Percentiles rank a stretch among this genome's conserved stretches.
These are phyloP conservation scores for Choreutis nemorana DNA, from an alignment of 2,888 invertebrate genomes.

Conservation along the genomic window DNA sequence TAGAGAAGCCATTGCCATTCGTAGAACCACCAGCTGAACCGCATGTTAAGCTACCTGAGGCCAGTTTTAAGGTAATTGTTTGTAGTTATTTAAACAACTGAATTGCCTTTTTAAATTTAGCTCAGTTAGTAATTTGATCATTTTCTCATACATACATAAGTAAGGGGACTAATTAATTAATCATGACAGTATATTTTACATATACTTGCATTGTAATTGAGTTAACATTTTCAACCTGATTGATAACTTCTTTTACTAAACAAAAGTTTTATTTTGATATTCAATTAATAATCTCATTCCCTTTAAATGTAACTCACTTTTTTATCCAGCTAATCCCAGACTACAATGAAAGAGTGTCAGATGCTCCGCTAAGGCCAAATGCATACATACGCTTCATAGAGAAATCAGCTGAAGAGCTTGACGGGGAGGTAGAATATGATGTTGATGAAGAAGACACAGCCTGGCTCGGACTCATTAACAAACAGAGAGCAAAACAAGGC, in stretches of 20 bases:
- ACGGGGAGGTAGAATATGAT: conserved; percentile 95
- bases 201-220: no score
- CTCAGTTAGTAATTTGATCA: no score
- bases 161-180: no score
- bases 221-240: no score
- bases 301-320: background rate
- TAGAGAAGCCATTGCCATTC: conserved; percentile 49
- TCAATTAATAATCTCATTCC: no score
- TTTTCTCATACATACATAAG: no score
- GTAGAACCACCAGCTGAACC: conserved; percentile 50
- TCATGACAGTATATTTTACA: no score
- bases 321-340: conserved; percentile 68
- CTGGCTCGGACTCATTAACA: conserved; percentile 91
- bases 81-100: background rate
- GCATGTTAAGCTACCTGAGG: conserved; percentile 54
- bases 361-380: conserved; percentile 85
- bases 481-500: conserved; percentile 75
- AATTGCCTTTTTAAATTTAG: background rate
- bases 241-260: no score
- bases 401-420: conserved; percentile 91
- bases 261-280: no score
- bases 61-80: conserved; percentile 46
- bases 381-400: conserved; percentile 95
- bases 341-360: conserved; percentile 76
- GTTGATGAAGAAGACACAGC: conserved; percentile 98